A percentile compares a stretch with the other conserved stretches of the same genome.
Evolutionary conservation across 2,113 vertebrate species (phyloP).

Genomic region (Salvelinus namaycush): DNA sequence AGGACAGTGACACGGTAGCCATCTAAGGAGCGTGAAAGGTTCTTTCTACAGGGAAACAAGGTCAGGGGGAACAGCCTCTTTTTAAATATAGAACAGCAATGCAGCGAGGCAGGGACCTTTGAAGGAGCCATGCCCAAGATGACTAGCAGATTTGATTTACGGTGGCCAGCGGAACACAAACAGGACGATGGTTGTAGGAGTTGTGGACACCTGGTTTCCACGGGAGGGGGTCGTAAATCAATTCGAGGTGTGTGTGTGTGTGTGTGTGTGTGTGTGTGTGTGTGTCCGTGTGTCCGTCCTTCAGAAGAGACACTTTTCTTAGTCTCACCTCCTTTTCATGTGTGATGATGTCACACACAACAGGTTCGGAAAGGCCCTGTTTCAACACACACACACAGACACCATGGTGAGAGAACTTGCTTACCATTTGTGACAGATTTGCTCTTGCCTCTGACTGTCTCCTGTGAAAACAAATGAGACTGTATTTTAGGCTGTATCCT

Average conservation of each 20-base stretch:
- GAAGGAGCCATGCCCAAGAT: conserved; percentile 35
- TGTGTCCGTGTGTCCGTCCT: no score
- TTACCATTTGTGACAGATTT: conserved; percentile 66
- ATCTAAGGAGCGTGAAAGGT: conserved; percentile 50
- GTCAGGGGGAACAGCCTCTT: conserved; percentile 55
- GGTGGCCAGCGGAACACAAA: conserved; percentile 36
- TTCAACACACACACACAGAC: conserved; percentile 19
- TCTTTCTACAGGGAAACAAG: conserved; percentile 68
- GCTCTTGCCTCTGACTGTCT: conserved; percentile 59
- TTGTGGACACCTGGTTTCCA: conserved; percentile 12
- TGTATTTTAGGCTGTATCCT: no score
- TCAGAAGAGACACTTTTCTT: not conserved
- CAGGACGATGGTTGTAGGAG: conserved; percentile 18
- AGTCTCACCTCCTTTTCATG: conserved; percentile 20
- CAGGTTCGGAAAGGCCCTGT: conserved; percentile 31
- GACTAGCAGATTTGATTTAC: conserved; percentile 57
- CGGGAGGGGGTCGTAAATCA: conserved; percentile 35
- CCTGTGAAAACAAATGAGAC: conserved; percentile 44
- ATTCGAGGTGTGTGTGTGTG: not conserved
- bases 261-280: no score
- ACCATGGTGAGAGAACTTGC: conserved; percentile 22
- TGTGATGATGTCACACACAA: not conserved
- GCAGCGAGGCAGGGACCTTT: conserved; percentile 35
- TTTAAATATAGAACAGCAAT: conserved; percentile 65
- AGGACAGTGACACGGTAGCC: conserved; percentile 42